These are phyloP conservation scores for Halocynthia roretzi DNA, from an alignment of 23 tunicate species.

Conservation along the genomic window DNA sequence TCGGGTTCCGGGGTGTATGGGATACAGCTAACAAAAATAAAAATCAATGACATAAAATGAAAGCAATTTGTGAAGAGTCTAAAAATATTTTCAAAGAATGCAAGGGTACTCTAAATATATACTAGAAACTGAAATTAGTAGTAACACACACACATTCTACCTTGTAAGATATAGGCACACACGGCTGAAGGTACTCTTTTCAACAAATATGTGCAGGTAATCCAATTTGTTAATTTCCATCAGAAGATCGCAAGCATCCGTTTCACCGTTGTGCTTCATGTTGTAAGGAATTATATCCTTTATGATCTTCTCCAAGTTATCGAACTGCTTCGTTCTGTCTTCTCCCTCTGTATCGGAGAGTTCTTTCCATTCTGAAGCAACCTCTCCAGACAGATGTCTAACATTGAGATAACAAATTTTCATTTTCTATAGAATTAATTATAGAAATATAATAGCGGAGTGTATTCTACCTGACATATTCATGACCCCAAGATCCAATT, in stretches of 20 bases:
- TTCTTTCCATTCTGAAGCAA: slow-evolving; percentile 93
- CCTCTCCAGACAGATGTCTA: slow-evolving; percentile 95
- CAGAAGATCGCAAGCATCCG: slow-evolving; percentile 93
- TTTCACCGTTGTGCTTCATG: slow-evolving; percentile 98
- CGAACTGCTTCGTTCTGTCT: slow-evolving; percentile 1
- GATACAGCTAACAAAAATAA: slow-evolving; percentile 57
- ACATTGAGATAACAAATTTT: neutral
- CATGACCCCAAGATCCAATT: slow-evolving; percentile 98
- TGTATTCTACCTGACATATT: slow-evolving; percentile 76
- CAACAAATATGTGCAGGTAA: slow-evolving; percentile 50
- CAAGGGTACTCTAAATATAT: no score
- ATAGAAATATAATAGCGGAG: neutral
- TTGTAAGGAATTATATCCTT: slow-evolving; percentile 94
- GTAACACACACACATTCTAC: slow-evolving; percentile 7
- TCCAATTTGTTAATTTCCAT: slow-evolving; percentile 98
- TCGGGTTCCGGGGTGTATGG: slow-evolving; percentile 98
- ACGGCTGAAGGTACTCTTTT: slow-evolving; percentile 56
- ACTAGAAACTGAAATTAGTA: no score
- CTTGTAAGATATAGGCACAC: slow-evolving; percentile 85
- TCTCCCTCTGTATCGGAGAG: slow-evolving; percentile 14
- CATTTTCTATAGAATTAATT: neutral
- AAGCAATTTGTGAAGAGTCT: no score
- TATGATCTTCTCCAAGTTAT: slow-evolving; percentile 9
- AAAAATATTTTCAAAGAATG: no score
- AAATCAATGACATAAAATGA: no score